Evolutionary conservation across 2,113 vertebrate species (phyloP).

Genomic region (Emberiza fucata): DNA sequence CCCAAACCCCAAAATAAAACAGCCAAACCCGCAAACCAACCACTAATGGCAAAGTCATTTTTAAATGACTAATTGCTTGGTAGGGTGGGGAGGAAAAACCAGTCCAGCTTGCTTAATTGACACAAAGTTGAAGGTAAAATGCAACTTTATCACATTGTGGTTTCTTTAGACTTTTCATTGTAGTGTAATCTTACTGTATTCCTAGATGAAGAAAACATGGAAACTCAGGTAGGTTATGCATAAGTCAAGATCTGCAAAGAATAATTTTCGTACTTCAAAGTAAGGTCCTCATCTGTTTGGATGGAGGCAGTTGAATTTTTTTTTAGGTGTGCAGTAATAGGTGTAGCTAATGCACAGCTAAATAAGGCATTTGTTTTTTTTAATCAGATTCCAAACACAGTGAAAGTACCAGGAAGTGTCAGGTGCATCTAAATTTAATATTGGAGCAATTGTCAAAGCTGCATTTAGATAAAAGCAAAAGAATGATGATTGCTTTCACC

Average conservation of each 20-base stretch:
- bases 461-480: not conserved
- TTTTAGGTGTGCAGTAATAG: not conserved
- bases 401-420: not conserved
- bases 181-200: not conserved
- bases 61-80: not conserved
- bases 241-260: not conserved
- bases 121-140: not conserved
- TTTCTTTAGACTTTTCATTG: not conserved
- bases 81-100: not conserved
- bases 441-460: slow-evolving; percentile 8
- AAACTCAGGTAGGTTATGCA: not conserved
- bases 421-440: not conserved
- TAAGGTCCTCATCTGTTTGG: not conserved
- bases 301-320: not conserved
- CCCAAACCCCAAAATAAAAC: not conserved
- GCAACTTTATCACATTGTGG: not conserved
- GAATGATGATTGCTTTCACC: not conserved
- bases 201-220: not conserved
- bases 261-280: not conserved
- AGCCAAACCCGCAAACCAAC: not conserved
- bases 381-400: not conserved
- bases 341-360: not conserved
- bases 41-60: not conserved
- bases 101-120: not conserved
- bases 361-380: not conserved